Evolutionary conservation across 1,140 invertebrate species (phyloP).

Genomic region (Drosophila littoralis): DNA sequence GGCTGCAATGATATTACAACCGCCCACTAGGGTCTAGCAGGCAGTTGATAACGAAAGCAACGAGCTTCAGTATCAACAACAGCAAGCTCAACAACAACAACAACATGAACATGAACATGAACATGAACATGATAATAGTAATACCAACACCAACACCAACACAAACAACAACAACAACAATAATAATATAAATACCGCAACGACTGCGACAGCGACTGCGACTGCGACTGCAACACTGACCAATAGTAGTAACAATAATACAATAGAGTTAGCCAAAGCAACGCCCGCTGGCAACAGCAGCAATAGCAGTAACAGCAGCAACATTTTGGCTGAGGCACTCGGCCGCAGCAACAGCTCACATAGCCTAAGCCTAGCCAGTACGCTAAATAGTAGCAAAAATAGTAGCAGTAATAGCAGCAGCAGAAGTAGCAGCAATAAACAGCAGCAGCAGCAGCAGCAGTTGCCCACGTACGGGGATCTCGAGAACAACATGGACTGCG

Average conservation of each 20-base stretch:
- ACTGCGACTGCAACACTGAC: conserved; percentile 45
- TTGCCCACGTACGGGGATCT: conserved; percentile 9
- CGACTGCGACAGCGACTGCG: conserved; percentile 9
- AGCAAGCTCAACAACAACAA: conserved; percentile 53
- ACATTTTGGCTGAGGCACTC: conserved; percentile 7
- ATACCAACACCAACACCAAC: conserved; percentile 52
- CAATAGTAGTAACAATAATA: conserved; percentile 67
- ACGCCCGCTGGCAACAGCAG: conserved; percentile 35
- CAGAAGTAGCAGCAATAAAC: conserved; percentile 13
- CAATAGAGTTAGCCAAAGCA: conserved; percentile 23
- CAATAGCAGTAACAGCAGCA: conserved; percentile 23
- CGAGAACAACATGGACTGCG: conserved; percentile 73
- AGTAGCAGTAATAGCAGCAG: conserved; percentile 51
- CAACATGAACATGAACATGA: conserved; percentile 38
- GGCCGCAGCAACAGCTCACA: conserved; percentile 35
- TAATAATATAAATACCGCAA: conserved; percentile 24
- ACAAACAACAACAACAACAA: conserved; percentile 42
- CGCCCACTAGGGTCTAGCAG: conserved; percentile 91
- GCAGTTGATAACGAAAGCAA: conserved; percentile 82
- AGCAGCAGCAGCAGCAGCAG: conserved; percentile 24
- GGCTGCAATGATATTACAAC: conserved; percentile 91
- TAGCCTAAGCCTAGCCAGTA: conserved; percentile 49
- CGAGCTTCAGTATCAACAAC: conserved; percentile 66
- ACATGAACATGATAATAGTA: conserved; percentile 51
- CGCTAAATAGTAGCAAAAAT: conserved; percentile 55